phyloP scores from a whole-genome alignment of 2,113 vertebrate species.

The Cnemophilus loriae region DNA sequence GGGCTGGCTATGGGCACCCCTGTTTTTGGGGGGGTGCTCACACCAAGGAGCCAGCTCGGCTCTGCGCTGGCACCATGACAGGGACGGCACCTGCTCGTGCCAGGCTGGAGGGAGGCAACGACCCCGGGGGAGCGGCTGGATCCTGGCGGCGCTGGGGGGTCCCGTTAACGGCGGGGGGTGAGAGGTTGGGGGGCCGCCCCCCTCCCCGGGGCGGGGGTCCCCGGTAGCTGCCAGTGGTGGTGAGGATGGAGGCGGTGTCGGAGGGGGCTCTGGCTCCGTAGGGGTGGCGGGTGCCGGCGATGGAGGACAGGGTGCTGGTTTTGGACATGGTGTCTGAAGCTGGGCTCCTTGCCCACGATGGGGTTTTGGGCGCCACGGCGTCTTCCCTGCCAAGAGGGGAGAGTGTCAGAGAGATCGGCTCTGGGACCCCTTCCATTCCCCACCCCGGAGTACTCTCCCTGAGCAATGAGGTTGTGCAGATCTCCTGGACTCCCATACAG shows the following conservation, averaged over 20 bases:
- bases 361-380: slow-evolving; percentile 19
- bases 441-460: rapidly evolving
- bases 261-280: background rate
- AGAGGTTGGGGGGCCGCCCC: background rate
- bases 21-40: background rate
- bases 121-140: rapidly evolving
- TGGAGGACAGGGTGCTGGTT: slow-evolving; percentile 49
- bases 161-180: background rate
- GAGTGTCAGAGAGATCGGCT: rapidly evolving
- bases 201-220: background rate
- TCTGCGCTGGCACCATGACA: slow-evolving; percentile 16
- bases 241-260: slow-evolving; percentile 19
- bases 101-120: background rate
- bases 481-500: background rate
- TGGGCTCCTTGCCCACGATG: background rate
- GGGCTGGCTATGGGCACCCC: background rate
- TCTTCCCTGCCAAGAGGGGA: slow-evolving; percentile 12
- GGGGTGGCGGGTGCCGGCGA: background rate
- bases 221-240: background rate
- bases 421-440: background rate
- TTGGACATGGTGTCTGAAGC: slow-evolving; percentile 25
- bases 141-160: background rate
- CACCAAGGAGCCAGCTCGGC: slow-evolving; percentile 33
- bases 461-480: background rate
- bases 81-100: background rate